These are phyloP conservation scores for Agriotes lineatus DNA, from an alignment of 2,888 invertebrate genomes.

Conservation along the genomic window DNA sequence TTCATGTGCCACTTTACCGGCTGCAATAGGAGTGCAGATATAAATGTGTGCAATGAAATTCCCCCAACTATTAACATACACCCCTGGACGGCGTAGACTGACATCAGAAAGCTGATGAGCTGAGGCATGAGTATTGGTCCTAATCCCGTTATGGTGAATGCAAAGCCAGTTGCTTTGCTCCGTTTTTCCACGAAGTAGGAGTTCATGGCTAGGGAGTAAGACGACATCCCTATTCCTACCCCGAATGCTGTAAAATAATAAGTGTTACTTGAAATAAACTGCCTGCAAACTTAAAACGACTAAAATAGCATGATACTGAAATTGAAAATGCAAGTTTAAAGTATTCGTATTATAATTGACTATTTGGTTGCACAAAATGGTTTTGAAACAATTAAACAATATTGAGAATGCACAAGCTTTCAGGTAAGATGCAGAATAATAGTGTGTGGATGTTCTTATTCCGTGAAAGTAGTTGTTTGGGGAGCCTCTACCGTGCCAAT, in stretches of 20 bases:
- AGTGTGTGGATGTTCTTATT: too few species aligned
- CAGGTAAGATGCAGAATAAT: too few species aligned
- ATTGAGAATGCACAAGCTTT: too few species aligned
- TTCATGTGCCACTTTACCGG: slow-evolving; percentile 77
- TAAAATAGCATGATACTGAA: too few species aligned
- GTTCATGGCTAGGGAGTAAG: slow-evolving; percentile 75
- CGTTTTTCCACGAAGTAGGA: slow-evolving; percentile 73
- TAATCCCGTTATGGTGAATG: slow-evolving; percentile 75
- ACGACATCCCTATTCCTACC: slow-evolving; percentile 71
- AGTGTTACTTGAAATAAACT: too few species aligned
- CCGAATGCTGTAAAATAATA: slow-evolving; percentile 73
- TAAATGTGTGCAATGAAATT: slow-evolving; percentile 72
- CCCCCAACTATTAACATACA: slow-evolving; percentile 74
- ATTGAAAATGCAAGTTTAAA: too few species aligned
- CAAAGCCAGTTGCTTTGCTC: slow-evolving; percentile 73
- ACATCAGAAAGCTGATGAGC: slow-evolving; percentile 70
- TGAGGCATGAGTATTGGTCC: slow-evolving; percentile 76
- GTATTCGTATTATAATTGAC: too few species aligned
- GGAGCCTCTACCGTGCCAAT: too few species aligned
- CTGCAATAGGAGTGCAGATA: slow-evolving; percentile 73
- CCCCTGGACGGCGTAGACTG: slow-evolving; percentile 71
- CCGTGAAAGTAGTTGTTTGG: too few species aligned
- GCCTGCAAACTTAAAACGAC: too few species aligned
- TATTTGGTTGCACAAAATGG: too few species aligned
- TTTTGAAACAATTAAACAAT: too few species aligned